Evolutionary conservation across 2,888 invertebrate genomes (phyloP), one percentile per base, ranked within the genome.

Genomic region (Apotomis turbidana): DNA sequence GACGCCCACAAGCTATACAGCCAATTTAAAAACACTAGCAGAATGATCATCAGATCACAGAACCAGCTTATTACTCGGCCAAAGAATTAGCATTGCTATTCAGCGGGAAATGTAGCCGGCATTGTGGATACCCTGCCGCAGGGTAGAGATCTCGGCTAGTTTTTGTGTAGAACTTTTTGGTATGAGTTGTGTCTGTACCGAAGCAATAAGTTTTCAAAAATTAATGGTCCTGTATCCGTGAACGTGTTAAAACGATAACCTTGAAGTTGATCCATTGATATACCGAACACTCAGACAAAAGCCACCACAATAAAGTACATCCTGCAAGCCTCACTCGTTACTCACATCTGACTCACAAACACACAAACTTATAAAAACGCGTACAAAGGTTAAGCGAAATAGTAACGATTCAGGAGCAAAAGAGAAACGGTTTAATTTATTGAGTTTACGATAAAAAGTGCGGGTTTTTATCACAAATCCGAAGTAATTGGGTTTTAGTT

Each of bases 341-440:
- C 61, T 71, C 71, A 71, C 51, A 4, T 1, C 46, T 71, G 71
- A 71, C 67, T 71, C 71, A 71, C 27, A 27, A 27, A 27, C 27
- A 54, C 15, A 41, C 51, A 13, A 41, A 59, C 60, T 54, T 63
- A 70, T 67, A 67, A 58, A 63, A 51, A 57, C 46, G 13, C 6
- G 38, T 12, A 13, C 57, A 15, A 41, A 71, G 49, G n/a, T 58
- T 13, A 49, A 49, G 55, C n/a, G 6, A 61, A 55, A 55, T 61
- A 68, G 68, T 68, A 13, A 12, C 59, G 12, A 44, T 44, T 15
- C 4, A 0, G 2, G 44, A n/a, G 68, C n/a, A 46, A 68, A 51
- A 68, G 68, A 68, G 72, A 72, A 72, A 66, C 89, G 82, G 46
- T 68, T 60, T 68, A 71, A 73, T 73, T 74, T 74, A 74, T 74